Percentiles rank a stretch among this genome's conserved stretches.
Evolutionary conservation across 2,797 vertebrate genomes (phyloP).

Genomic region (Scolopax bukidnonensis): DNA sequence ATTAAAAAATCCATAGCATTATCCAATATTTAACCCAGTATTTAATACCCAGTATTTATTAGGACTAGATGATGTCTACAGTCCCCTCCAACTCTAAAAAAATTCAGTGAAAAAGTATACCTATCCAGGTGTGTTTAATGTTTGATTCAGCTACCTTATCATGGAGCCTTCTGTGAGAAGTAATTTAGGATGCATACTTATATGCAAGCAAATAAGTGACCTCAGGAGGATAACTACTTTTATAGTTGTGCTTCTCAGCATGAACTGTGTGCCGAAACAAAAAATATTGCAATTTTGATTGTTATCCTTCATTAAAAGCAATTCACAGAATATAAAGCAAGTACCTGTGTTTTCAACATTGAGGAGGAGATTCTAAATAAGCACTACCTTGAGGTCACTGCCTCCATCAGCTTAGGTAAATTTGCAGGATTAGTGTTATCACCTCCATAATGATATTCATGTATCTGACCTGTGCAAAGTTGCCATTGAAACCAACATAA

Average conservation of each 20-base stretch:
- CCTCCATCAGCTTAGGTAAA: not conserved
- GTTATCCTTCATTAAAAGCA: not conserved
- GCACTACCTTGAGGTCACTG: not conserved
- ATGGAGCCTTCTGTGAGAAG: not conserved
- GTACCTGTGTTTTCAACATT: not conserved
- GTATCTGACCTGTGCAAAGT: not conserved
- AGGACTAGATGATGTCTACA: too few relatives aligned
- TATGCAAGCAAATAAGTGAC: not conserved
- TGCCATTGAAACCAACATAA: not conserved
- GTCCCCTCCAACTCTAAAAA: too few relatives aligned
- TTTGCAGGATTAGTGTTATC: not conserved
- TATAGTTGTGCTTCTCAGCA: not conserved
- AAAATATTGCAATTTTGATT: not conserved
- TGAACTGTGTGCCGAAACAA: not conserved
- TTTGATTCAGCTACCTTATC: not conserved
- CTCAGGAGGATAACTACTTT: not conserved
- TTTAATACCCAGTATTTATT: too few relatives aligned
- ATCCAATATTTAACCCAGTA: not conserved
- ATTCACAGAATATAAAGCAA: not conserved
- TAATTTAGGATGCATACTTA: not conserved
- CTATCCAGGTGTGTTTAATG: not conserved
- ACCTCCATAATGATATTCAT: rapidly evolving
- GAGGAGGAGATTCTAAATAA: not conserved
- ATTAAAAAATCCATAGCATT: not conserved
- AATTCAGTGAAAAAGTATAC: not conserved